Conservation (phyloP, 1,140 invertebrate species). For the Philopotamus ludificatus region DNA sequence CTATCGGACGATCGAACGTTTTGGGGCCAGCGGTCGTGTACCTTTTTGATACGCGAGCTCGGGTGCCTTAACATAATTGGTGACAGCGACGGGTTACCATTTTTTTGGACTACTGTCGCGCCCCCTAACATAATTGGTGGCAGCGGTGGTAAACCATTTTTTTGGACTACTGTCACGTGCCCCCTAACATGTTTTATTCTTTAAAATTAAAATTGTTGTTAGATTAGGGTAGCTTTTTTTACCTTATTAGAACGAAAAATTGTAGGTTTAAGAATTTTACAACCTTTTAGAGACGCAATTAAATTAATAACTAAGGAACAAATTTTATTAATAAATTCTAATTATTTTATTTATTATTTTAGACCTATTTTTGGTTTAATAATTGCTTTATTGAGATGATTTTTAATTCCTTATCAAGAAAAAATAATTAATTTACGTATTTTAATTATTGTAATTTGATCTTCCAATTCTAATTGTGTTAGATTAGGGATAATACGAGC, state of each 20-base stretch:
- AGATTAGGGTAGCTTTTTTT: constrained; percentile 65
- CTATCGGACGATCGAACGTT: too few relatives aligned
- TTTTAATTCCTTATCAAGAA: constrained; percentile 53
- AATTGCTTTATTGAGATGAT: constrained; percentile 57
- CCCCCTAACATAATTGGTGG: too few relatives aligned
- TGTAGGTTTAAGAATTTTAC: constrained; percentile 63
- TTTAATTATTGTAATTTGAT: constrained; percentile 59
- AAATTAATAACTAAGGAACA: constrained; percentile 67
- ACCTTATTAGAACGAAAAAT: constrained; percentile 68
- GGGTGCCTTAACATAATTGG: too few relatives aligned
- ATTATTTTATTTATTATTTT: constrained; percentile 61
- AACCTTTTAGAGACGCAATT: constrained; percentile 67
- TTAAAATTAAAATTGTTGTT: too few relatives aligned
- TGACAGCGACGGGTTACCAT: too few relatives aligned
- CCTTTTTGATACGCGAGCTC: too few relatives aligned
- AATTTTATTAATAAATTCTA: too few relatives aligned
- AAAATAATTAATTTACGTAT: constrained; percentile 54
- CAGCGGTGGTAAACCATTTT: too few relatives aligned
- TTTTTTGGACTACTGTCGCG: too few relatives aligned
- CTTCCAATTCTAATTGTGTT: constrained; percentile 67
- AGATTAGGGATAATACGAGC: constrained; percentile 62
- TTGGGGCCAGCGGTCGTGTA: too few relatives aligned
- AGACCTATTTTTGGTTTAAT: constrained; percentile 59
- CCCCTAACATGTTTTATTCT: too few relatives aligned
- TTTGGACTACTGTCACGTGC: too few relatives aligned